Evolutionary conservation across 2,113 vertebrate genomes (phyloP).

Genomic region (Strix uralensis): DNA sequence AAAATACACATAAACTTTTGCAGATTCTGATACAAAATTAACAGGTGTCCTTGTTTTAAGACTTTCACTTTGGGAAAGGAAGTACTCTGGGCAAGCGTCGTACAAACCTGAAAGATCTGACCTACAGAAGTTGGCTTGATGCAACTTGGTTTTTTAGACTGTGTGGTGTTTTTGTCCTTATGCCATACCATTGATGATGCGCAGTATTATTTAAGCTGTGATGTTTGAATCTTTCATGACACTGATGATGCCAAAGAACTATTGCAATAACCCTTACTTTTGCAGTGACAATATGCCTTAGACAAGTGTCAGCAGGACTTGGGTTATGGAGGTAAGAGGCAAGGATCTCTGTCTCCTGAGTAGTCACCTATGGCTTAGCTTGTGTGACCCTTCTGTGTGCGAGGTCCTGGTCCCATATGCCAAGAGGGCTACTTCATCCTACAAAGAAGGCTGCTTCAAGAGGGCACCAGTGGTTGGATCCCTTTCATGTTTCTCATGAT

Average conservation of each 20-base stretch:
- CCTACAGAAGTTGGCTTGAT: neutral
- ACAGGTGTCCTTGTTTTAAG: neutral
- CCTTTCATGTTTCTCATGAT: neutral
- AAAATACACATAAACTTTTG: neutral
- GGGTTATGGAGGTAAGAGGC: accelerated
- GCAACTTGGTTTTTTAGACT: neutral
- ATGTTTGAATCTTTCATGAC: neutral
- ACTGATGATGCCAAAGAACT: neutral
- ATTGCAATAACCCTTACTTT: neutral
- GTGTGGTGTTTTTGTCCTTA: neutral
- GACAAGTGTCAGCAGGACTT: neutral
- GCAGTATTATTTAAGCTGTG: neutral
- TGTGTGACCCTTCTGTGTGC: neutral
- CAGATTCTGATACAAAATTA: neutral
- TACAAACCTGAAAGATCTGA: neutral
- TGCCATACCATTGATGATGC: neutral
- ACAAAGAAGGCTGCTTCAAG: neutral
- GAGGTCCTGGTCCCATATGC: neutral
- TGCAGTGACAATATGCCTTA: neutral
- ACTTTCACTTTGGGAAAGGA: neutral
- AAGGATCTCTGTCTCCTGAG: neutral
- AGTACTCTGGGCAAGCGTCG: neutral
- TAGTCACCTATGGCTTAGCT: neutral
- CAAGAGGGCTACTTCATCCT: neutral
- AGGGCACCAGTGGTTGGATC: neutral